phyloP scores from a whole-genome alignment of 2,888 invertebrate species.

The Drosophila mimetica region DNA sequence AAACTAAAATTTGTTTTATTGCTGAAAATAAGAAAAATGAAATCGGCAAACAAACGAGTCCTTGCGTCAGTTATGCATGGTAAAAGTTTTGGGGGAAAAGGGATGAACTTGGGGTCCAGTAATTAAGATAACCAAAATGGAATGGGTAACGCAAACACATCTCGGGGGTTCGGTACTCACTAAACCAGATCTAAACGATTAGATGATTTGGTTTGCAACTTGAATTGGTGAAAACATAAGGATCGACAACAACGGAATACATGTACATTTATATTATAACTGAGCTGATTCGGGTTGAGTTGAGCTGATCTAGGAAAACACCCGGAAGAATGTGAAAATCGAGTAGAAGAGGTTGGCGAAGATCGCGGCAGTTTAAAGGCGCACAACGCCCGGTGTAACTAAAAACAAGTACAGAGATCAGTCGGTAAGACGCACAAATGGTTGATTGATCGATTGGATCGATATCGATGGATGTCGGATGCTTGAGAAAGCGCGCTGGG shows the following conservation, averaged over 20 bases:
- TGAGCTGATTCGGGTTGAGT: conserved; percentile 40
- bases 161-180: conserved; percentile 63
- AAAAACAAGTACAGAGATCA: conserved; percentile 74
- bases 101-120: conserved; percentile 17
- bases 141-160: conserved; percentile 48
- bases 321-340: conserved; percentile 58
- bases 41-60: conserved; percentile 8
- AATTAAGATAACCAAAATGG: conserved; percentile 21
- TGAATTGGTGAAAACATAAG: conserved; percentile 46
- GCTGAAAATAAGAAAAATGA: neutral
- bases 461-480: conserved; percentile 34
- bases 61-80: conserved; percentile 21
- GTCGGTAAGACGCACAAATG: conserved; percentile 42
- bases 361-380: conserved; percentile 66
- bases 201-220: conserved; percentile 51
- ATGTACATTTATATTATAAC: conserved; percentile 30
- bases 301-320: conserved; percentile 48
- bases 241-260: conserved; percentile 51
- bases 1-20: neutral
- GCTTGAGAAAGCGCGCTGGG: conserved; percentile 14
- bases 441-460: conserved; percentile 11
- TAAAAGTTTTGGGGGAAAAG: conserved; percentile 2
- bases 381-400: conserved; percentile 82
- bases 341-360: conserved; percentile 55
- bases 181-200: conserved; percentile 61